phyloP scores from a whole-genome alignment of 2,797 vertebrate species.

The Natrix natrix region DNA sequence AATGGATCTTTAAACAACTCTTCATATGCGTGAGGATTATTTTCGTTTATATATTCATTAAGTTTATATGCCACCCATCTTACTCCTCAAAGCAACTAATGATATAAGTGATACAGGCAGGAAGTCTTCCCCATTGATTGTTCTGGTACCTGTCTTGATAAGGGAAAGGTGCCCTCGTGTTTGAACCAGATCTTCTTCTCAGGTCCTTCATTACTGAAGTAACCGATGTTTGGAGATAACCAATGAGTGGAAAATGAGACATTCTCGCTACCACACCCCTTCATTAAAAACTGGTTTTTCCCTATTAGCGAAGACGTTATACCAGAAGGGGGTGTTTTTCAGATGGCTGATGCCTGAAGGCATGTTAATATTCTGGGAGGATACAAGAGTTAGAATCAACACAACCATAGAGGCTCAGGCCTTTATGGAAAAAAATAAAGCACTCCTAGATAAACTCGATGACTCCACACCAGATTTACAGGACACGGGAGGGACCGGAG shows the following conservation, averaged over 20 bases:
- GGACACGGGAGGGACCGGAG: no score
- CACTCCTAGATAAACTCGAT: no score
- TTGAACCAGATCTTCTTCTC: neutral
- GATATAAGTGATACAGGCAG: neutral
- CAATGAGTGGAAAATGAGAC: neutral
- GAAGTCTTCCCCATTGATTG: no score
- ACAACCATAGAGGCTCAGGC: no score
- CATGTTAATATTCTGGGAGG: no score
- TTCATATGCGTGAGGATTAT: neutral
- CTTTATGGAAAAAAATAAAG: no score
- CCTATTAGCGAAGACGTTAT: no score
- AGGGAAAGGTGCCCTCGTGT: neutral
- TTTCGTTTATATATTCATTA: neutral
- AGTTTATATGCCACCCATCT: neutral
- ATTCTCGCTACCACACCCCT: neutral
- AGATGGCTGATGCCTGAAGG: no score
- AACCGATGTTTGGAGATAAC: neutral
- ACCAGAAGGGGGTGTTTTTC: no score
- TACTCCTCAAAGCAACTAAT: neutral
- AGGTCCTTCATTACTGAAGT: neutral
- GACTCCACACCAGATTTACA: no score
- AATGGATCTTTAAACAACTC: neutral
- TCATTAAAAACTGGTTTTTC: neutral
- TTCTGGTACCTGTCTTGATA: neutral
- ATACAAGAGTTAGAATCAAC: no score